Base-by-base conservation (phyloP, 1,140 invertebrate species). In the Lasaia peninsularis region DNA sequence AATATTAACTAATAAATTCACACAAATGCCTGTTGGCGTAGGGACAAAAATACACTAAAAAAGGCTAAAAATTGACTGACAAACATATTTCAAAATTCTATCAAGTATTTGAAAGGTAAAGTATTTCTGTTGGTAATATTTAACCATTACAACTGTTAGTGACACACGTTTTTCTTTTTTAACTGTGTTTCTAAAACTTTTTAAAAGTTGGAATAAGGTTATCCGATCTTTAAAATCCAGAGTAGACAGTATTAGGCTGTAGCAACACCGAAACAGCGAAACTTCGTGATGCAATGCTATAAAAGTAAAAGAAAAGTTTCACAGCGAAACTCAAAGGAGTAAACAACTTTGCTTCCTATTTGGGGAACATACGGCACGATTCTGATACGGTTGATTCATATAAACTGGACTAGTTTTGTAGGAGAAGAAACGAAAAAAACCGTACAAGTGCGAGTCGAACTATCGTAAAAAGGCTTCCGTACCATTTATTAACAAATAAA, bases 291-390 rank as follows among this genome's bases (percentile, higher is more conserved):
- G 69, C 66, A 69, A 54, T 44, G 64, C 28, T 60, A 59, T 68
- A 67, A 64, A 66, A 71, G 58, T 70, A 69, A 80, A 76, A 73
- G 63, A 78, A 76, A 78, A 75, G 66, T 76, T 73, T 54, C 53
- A 54, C 48, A 63, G 52, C 65, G 54, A 65, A 59, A 63, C 69
- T 68, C 67, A 70, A 61, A 59, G 63, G 64, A 65, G 65, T 74
- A 73, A 78, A 75, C 70, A 80, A 78, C 62, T 78, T 75, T 72
- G 68, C 64, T 71, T 69, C 63, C 68, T 76, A 80, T 75, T 80
- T 72, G 63, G 58, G 35, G 74, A 75, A 77, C 67, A 75, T 75
- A 78, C 73, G 69, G 66, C 71, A 60, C 56, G 61, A 57, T 62
- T 55, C 66, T 56, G 35, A 60, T 58, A 64, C 52, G 32, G 37